Conservation (phyloP, 1,140 invertebrate species). For the Brachionus rotundiformis region DNA sequence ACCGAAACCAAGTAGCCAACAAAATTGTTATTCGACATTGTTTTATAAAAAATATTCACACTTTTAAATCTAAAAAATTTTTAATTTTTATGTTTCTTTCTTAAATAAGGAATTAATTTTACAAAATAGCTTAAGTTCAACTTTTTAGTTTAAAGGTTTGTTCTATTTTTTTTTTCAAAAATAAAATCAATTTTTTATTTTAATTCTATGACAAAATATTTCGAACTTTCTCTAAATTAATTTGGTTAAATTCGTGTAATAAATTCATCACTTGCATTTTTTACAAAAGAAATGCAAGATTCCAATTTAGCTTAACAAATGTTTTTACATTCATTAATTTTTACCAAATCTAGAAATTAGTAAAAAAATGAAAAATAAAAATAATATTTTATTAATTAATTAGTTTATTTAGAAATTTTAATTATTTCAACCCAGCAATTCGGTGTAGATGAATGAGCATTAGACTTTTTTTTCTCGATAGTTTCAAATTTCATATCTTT, state of each 20-base stretch:
- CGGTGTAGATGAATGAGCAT: not conserved
- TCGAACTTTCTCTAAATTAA: not conserved
- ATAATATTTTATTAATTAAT: too few species aligned
- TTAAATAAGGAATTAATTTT: too few species aligned
- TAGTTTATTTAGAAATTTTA: conserved; percentile 6
- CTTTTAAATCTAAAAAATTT: not conserved
- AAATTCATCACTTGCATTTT: not conserved
- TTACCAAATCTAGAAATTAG: not conserved
- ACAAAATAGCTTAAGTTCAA: too few species aligned
- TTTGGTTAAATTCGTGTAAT: not conserved
- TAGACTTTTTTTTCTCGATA: not conserved
- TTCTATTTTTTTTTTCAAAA: not conserved
- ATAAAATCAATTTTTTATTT: not conserved
- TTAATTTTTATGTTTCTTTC: too few species aligned
- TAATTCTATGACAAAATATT: not conserved
- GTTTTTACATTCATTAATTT: not conserved
- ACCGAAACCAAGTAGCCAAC: conserved; percentile 44
- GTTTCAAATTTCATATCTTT: not conserved
- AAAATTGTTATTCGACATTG: conserved; percentile 28
- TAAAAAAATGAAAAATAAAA: not conserved
- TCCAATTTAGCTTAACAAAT: conserved; percentile 2
- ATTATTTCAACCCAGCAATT: conserved; percentile 19
- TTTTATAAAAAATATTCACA: not conserved
- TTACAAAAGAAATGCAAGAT: not conserved
- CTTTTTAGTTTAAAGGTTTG: too few species aligned